phyloP scores from a whole-genome alignment of 2,888 invertebrate genomes.

The Aphidius colemani region DNA sequence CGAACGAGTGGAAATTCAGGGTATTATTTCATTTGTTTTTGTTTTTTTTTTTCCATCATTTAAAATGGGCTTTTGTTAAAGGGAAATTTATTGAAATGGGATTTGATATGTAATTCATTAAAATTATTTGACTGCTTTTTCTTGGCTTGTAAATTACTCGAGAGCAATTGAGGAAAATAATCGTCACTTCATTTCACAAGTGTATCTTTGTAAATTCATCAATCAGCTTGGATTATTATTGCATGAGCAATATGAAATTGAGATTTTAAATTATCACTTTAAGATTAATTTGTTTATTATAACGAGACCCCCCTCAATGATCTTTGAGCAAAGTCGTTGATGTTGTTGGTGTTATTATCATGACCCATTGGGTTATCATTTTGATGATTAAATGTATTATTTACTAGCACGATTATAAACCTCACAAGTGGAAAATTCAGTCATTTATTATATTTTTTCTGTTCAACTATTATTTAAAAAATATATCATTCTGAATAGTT shows the following conservation, averaged over 20 bases:
- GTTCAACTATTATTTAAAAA: background rate
- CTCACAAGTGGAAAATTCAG: background rate
- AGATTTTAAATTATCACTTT: no score
- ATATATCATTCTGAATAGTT: slow-evolving; percentile 50
- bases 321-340: background rate
- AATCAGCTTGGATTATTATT: no score
- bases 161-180: no score
- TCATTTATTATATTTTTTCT: slow-evolving; percentile 9
- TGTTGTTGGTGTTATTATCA: background rate
- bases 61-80: slow-evolving; percentile 8
- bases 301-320: background rate
- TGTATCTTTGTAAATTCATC: no score
- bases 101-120: no score
- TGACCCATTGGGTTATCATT: slow-evolving; percentile 2
- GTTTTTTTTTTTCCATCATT: slow-evolving; percentile 33
- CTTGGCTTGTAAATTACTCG: no score
- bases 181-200: no score
- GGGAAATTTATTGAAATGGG: background rate
- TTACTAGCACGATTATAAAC: background rate
- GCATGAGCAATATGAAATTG: no score
- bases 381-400: background rate
- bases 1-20: slow-evolving; percentile 72
- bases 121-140: no score
- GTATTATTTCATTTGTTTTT: slow-evolving; percentile 51
- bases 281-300: background rate